Conservation (phyloP, 2,888 invertebrate species). For the Nomada flava region DNA sequence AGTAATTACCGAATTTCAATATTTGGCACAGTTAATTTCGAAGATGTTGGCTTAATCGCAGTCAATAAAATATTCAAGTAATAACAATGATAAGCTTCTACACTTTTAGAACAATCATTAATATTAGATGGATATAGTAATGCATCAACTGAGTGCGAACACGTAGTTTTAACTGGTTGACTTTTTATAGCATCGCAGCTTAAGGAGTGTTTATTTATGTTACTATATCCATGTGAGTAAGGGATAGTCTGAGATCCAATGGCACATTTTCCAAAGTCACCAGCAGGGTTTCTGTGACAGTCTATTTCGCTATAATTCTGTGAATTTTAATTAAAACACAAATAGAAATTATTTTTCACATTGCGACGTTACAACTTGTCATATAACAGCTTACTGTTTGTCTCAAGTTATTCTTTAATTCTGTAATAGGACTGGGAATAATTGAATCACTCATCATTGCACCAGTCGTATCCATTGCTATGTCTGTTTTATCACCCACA, state of each 20-base stretch:
- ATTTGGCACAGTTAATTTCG: constrained; percentile 67
- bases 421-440: constrained; percentile 12
- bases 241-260: constrained; percentile 5
- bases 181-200: constrained; percentile 41
- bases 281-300: constrained; percentile 74
- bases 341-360: neutral
- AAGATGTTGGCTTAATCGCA: constrained; percentile 72
- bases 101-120: constrained; percentile 53
- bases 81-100: constrained; percentile 78
- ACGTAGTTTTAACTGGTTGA: constrained; percentile 54
- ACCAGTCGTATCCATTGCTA: constrained; percentile 20
- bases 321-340: constrained; percentile 31
- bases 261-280: constrained; percentile 71
- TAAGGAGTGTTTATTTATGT: constrained; percentile 43
- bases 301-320: constrained; percentile 69
- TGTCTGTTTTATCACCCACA: constrained; percentile 71
- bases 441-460: constrained; percentile 2
- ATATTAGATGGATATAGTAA: constrained; percentile 20
- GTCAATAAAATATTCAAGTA: constrained; percentile 76
- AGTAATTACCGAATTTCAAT: constrained; percentile 79
- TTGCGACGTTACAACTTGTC: neutral
- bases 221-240: constrained; percentile 21
- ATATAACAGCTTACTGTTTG: constrained; percentile 32
- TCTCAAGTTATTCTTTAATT: constrained; percentile 35
- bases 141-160: constrained; percentile 44